These are phyloP conservation scores for Atta colombica DNA, from an alignment of 1,140 invertebrate genomes.

Conservation along the genomic window DNA sequence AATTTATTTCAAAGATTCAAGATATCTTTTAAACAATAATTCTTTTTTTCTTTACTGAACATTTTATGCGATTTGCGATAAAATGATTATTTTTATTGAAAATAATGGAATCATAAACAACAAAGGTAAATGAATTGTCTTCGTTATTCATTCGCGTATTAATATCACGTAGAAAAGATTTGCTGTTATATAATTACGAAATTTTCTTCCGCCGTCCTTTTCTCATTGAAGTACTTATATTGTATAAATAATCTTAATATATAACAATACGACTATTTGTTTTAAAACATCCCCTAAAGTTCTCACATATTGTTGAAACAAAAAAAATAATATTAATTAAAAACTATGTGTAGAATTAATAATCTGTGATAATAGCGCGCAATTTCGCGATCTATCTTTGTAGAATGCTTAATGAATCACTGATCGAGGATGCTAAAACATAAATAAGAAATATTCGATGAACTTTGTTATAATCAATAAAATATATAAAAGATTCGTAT, in stretches of 20 bases:
- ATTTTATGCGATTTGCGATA: neutral
- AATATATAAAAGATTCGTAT: neutral
- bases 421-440: neutral
- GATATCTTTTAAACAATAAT: neutral
- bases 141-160: neutral
- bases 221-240: neutral
- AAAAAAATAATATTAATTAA: conserved; percentile 27
- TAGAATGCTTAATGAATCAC: neutral
- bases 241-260: conserved; percentile 26
- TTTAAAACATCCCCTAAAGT: neutral
- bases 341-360: neutral
- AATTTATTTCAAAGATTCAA: conserved; percentile 14
- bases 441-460: neutral
- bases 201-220: neutral
- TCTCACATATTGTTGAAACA: neutral
- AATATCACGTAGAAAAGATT: conserved; percentile 6
- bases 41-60: neutral
- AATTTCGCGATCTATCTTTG: neutral
- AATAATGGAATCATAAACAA: neutral
- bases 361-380: neutral
- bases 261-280: neutral
- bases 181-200: neutral
- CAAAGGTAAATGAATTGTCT: neutral
- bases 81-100: neutral
- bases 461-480: conserved; percentile 8